Base-by-base conservation (phyloP, 2,113 vertebrate species). In the Merops nubicus region DNA sequence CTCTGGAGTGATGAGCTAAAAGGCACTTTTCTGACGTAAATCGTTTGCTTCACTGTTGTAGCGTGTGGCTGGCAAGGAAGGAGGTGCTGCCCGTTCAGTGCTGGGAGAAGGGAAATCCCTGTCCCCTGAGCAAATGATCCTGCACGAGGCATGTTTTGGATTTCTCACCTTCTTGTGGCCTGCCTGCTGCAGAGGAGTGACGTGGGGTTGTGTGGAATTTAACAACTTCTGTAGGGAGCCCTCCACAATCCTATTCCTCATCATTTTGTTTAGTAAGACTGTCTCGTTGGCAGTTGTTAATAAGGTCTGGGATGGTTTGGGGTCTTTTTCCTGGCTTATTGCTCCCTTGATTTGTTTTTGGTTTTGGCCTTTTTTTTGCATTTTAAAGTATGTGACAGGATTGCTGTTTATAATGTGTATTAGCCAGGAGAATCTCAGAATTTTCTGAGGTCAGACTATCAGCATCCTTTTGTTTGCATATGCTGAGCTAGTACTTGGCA, bases 361-460 rank as follows among this genome's bases (percentile, higher is more conserved):
- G 64, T n/a, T n/a, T n/a, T n/a, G n/a, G n/a, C n/a, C n/a, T n/a
- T n/a, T n/a, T n/a, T n/a, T n/a, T n/a, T n/a, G n/a, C n/a, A n/a
- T n/a, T n/a, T 81, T 21, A 40, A 53, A 73, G 40, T 38, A 42
- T 76, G 72, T 59, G 81, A 73, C 83, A 93, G 75, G 47, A 56
- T 81, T 63, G 56, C 67, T 92, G 63, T 84, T 96, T 86, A 25
- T 47, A 38, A 74, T 96, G 54, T 3, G 14, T 67, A 88, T 79
- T 88, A 96, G 93, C 91, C 79, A 74, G 60, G 62, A 96, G 90
- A 73, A 92, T 65, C 59, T 91, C 28, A 0, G 36, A 93, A 83
- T 91, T 96, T 91, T 94, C 85, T 76, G 75, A 97, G 95, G 94
- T 94, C 92, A 91, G 59, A 20, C 69, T 96, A 74, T 96, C 94